These are phyloP conservation scores for Microchirus variegatus DNA, from an alignment of 2,797 vertebrate genomes.

Conservation along the genomic window DNA sequence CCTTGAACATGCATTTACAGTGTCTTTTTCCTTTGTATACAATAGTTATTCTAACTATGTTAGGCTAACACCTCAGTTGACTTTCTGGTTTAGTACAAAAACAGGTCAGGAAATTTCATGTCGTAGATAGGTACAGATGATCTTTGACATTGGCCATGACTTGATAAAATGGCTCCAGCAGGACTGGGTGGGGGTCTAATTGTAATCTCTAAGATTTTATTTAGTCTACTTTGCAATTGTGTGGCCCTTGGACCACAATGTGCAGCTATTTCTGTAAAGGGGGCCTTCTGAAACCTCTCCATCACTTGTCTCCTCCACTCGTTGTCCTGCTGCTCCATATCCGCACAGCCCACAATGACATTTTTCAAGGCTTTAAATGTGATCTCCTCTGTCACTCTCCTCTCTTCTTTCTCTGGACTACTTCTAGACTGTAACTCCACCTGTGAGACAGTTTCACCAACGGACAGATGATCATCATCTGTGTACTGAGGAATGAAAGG, in stretches of 20 bases:
- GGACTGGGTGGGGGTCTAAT: conserved; percentile 97
- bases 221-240: conserved; percentile 93
- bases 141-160: conserved; percentile 91
- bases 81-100: conserved; percentile 86
- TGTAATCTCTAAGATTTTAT: conserved; percentile 98
- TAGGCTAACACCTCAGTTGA: no score
- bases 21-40: no score
- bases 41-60: no score
- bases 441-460: conserved; percentile 95
- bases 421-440: conserved; percentile 94
- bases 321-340: conserved; percentile 94
- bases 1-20: no score
- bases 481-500: conserved; percentile 91
- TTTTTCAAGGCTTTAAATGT: conserved; percentile 97
- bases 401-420: conserved; percentile 95
- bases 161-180: conserved; percentile 91
- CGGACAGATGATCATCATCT: conserved; percentile 95
- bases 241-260: conserved; percentile 95
- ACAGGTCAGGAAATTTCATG: conserved; percentile 98
- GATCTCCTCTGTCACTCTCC: conserved; percentile 94
- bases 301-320: conserved; percentile 93
- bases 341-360: conserved; percentile 94
- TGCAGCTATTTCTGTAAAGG: conserved; percentile 96
- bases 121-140: conserved; percentile 96
- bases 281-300: conserved; percentile 97